Percentiles rank a stretch among this genome's conserved stretches.
Conservation (phyloP, 2,888 invertebrate species). For the Chelonus formosanus region DNA sequence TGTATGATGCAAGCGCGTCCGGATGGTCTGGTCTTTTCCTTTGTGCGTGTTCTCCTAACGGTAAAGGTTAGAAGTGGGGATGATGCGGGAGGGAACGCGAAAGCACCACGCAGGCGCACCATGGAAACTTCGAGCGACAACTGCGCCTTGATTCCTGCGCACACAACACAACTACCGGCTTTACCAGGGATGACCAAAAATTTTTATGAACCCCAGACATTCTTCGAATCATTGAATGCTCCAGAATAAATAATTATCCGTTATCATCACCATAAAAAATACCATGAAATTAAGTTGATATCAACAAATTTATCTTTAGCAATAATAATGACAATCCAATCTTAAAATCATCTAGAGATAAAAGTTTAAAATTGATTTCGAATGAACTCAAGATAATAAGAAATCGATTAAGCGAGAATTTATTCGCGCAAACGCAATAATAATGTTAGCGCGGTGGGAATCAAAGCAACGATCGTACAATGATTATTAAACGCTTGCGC, state of each 20-base stretch:
- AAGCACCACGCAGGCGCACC: slow-evolving; percentile 54
- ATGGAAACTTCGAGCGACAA: slow-evolving; percentile 45
- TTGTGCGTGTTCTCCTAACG: slow-evolving; percentile 63
- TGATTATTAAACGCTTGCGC: slow-evolving; percentile 33
- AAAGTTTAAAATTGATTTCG: neutral
- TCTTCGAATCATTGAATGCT: neutral
- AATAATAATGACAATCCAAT: no score
- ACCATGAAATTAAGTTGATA: no score
- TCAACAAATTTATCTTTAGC: no score
- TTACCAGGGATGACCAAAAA: slow-evolving; percentile 37
- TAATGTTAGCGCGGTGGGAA: slow-evolving; percentile 8
- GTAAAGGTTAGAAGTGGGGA: slow-evolving; percentile 54
- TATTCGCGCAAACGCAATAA: slow-evolving; percentile 47
- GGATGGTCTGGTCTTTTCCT: slow-evolving; percentile 60
- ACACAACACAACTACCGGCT: slow-evolving; percentile 31
- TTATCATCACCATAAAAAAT: no score
- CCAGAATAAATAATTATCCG: no score
- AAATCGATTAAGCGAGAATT: slow-evolving; percentile 48
- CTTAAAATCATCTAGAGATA: no score
- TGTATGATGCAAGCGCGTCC: slow-evolving; percentile 64
- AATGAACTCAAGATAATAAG: slow-evolving; percentile 27
- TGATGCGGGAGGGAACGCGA: slow-evolving; percentile 58
- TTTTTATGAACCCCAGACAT: slow-evolving; percentile 33
- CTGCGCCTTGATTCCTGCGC: slow-evolving; percentile 40
- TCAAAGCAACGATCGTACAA: slow-evolving; percentile 6